These are phyloP conservation scores for Tapera naevia DNA, from an alignment of 2,797 vertebrate genomes.

Conservation along the genomic window DNA sequence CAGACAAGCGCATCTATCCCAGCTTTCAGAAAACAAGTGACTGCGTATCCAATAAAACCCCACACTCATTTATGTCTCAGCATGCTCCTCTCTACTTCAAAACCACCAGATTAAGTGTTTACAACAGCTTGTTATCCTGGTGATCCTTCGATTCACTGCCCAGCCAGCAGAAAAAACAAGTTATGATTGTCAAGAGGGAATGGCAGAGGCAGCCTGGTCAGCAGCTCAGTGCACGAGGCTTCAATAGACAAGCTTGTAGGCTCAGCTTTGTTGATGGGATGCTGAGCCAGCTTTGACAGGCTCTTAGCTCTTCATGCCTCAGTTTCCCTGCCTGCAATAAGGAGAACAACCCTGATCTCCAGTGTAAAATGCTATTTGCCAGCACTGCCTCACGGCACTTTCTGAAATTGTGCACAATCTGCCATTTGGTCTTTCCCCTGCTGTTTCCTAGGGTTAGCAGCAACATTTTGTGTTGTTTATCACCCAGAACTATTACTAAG, in stretches of 20 bases:
- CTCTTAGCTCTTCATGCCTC: neutral
- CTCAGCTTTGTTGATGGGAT: neutral
- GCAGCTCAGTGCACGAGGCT: neutral
- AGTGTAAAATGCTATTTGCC: neutral
- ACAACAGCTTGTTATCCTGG: neutral
- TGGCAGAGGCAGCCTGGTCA: neutral
- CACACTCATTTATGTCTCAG: neutral
- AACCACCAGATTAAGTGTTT: neutral
- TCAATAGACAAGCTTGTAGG: neutral
- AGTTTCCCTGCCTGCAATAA: neutral
- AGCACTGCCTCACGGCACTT: fast-evolving
- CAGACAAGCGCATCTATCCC: neutral
- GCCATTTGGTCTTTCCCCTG: neutral
- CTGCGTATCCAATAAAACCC: neutral
- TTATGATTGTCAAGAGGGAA: neutral
- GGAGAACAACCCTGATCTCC: neutral
- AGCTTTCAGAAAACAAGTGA: neutral
- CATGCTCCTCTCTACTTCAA: neutral
- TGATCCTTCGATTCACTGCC: neutral
- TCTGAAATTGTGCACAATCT: neutral
- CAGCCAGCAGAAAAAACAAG: neutral
- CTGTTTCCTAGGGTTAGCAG: neutral
- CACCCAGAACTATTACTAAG: neutral
- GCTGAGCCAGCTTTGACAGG: neutral
- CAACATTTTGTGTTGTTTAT: neutral